Percentiles rank a stretch among this genome's conserved stretches.
phyloP scores from a whole-genome alignment of 2,888 invertebrate species.

The Leptopterna dolabrata region DNA sequence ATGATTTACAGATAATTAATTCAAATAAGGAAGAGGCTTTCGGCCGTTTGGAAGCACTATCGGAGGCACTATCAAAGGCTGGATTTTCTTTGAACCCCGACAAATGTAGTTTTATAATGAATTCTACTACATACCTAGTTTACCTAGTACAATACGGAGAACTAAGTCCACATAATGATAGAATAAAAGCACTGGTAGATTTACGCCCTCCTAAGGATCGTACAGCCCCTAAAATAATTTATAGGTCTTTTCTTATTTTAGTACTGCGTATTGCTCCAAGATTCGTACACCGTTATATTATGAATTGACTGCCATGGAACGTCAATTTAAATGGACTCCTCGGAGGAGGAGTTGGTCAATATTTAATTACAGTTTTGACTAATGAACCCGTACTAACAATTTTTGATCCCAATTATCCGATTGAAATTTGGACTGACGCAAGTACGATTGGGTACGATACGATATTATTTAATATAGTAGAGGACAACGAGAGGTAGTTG shows the following conservation, averaged over 20 bases:
- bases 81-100: conserved; percentile 35
- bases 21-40: conserved; percentile 61
- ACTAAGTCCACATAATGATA: neutral
- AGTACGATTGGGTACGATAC: neutral
- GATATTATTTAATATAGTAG: neutral
- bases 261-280: no score
- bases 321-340: no score
- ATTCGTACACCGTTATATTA: no score
- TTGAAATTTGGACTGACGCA: conserved; percentile 23
- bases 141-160: conserved; percentile 10
- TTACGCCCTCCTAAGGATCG: neutral
- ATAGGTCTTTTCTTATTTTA: conserved; percentile 22
- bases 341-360: no score
- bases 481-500: no score
- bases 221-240: neutral
- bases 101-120: conserved; percentile 41
- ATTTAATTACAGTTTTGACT: no score
- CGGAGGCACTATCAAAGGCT: conserved; percentile 38
- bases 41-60: conserved; percentile 62
- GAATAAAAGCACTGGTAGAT: neutral
- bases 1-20: conserved; percentile 63
- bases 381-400: neutral
- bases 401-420: conserved; percentile 7
- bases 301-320: no score
- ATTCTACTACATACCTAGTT: conserved; percentile 32